Percentiles rank a stretch among this genome's conserved stretches.
phyloP scores from a whole-genome alignment of 2,888 invertebrate genomes.

The Ophioninae sp. region DNA sequence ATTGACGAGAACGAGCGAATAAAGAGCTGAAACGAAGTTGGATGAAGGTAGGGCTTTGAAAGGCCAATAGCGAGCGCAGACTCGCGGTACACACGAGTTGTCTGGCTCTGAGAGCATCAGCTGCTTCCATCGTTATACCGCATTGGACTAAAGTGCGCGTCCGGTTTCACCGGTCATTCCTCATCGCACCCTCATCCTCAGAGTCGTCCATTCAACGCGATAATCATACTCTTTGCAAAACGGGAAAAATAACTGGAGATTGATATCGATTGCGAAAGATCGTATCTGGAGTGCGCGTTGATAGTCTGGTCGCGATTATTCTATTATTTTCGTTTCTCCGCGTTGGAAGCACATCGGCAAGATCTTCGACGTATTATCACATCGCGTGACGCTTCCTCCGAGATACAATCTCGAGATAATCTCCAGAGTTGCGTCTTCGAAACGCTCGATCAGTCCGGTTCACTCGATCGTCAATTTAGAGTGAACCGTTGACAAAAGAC shows the following conservation, averaged over 20 bases:
- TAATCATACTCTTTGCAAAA: neutral
- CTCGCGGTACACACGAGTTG: neutral
- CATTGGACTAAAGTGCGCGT: constrained; percentile 25
- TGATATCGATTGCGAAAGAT: neutral
- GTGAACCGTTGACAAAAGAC: neutral
- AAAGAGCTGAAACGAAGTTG: constrained; percentile 41
- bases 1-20: constrained; percentile 63
- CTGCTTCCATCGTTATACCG: constrained; percentile 20
- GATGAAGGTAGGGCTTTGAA: constrained; percentile 64
- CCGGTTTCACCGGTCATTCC: constrained; percentile 26
- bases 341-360: neutral
- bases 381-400: neutral
- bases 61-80: constrained; percentile 43
- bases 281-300: neutral
- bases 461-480: neutral
- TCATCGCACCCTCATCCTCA: constrained; percentile 40
- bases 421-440: too few relatives aligned
- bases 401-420: neutral
- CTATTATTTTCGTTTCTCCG: neutral
- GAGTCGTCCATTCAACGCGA: constrained; percentile 16
- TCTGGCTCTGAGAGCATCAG: constrained; percentile 15
- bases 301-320: constrained; percentile 7
- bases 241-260: constrained; percentile 8
- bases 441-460: neutral
- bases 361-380: neutral